Evolutionary conservation across 2,888 invertebrate species (phyloP).

Genomic region (Hemithea aestivaria): DNA sequence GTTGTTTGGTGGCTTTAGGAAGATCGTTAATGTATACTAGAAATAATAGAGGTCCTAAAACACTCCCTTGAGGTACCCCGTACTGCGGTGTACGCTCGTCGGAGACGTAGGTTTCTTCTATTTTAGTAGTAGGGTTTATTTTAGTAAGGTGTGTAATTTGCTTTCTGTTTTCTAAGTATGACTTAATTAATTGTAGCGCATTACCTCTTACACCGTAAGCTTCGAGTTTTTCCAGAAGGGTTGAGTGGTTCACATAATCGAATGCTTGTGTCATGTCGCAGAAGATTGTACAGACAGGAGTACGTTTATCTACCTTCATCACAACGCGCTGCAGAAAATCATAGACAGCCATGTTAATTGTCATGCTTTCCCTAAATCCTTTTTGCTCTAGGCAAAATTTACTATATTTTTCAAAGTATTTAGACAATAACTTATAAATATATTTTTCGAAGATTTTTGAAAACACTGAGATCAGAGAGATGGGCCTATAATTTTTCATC

Average conservation of each 20-base stretch:
- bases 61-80: slow-evolving; percentile 5
- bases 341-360: slow-evolving; percentile 5
- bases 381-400: slow-evolving; percentile 3
- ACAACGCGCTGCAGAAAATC: slow-evolving; percentile 1
- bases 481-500: slow-evolving; percentile 1
- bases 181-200: slow-evolving; percentile 1
- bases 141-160: slow-evolving; percentile 3
- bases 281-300: slow-evolving; percentile 3
- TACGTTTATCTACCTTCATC: slow-evolving; percentile 1
- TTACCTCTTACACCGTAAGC: slow-evolving; percentile 7
- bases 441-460: slow-evolving; percentile 3
- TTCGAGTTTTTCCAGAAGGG: slow-evolving; percentile 1
- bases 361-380: slow-evolving; percentile 2
- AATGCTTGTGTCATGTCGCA: slow-evolving; percentile 8
- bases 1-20: slow-evolving; percentile 1
- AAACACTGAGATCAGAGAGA: neutral
- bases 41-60: slow-evolving; percentile 6
- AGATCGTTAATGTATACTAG: slow-evolving; percentile 10
- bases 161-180: slow-evolving; percentile 4
- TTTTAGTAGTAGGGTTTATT: neutral
- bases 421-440: neutral
- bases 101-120: neutral
- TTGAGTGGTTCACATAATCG: slow-evolving; percentile 3
- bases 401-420: slow-evolving; percentile 2
- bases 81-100: neutral